Evolutionary conservation across 2,797 vertebrate genomes (phyloP).

Genomic region (Acropternis orthonyx): DNA sequence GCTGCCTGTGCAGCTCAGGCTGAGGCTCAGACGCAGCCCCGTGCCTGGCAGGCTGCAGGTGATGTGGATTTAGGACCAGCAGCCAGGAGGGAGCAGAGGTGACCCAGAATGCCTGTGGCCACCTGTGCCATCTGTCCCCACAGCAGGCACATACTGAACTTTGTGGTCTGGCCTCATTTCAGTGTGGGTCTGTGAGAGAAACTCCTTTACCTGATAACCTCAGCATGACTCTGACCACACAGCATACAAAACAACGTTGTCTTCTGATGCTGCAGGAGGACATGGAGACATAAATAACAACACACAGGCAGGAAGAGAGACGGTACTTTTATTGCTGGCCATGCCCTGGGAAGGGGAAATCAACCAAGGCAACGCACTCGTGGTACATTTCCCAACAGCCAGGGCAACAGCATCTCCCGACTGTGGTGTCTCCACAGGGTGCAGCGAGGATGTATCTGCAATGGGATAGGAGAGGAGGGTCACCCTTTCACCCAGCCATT

Average conservation of each 20-base stretch:
- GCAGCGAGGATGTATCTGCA: background rate
- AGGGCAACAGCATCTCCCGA: background rate
- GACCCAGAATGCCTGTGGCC: background rate
- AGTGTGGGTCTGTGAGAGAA: background rate
- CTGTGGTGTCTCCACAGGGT: accelerated
- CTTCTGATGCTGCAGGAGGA: background rate
- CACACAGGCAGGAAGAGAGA: background rate
- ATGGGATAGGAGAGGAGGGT: background rate
- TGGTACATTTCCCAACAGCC: accelerated
- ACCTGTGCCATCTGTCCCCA: too few relatives aligned
- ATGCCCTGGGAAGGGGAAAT: too few relatives aligned
- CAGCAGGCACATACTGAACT: background rate
- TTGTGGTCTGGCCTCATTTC: background rate
- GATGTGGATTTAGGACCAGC: background rate
- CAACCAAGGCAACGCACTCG: accelerated
- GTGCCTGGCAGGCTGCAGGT: too few relatives aligned
- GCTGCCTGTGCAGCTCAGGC: background rate
- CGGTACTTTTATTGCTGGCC: background rate
- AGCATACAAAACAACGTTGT: background rate
- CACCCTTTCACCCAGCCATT: background rate
- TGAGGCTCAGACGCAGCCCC: background rate
- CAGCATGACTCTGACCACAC: background rate
- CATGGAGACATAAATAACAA: background rate
- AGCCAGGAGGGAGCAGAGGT: background rate
- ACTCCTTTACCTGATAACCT: background rate